Evolutionary conservation across 2,797 vertebrate species (phyloP), one percentile per base, ranked within the genome.

Genomic region (Protosalanx chinensis): DNA sequence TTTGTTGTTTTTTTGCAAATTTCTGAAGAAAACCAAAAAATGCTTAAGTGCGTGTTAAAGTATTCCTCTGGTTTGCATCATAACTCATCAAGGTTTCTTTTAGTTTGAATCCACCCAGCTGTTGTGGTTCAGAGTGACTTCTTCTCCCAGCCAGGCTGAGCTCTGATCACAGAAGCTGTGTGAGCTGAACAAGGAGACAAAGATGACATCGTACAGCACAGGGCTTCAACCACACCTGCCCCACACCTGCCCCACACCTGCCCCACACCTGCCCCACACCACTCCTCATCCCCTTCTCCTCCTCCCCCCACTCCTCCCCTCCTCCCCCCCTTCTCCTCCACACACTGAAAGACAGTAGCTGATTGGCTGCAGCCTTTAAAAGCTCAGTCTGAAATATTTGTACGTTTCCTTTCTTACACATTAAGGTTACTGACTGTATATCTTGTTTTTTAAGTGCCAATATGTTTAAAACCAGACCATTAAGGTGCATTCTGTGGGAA

Each of bases 21-120:
- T 86, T 88, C 91, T 83, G 23, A 27, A 27, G 23, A 27, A 27
- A 27, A 27, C 23, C 1, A 89, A 87, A 90, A 89, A 92, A 92
- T 94, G 92, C 93, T 94, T 41, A 92, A 93, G 84, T 87, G 88
- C 91, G 93, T 91, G 93, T 92, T 95, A 94, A 95, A 92, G 93
- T 89, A 77, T 92, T 90, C 88, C 86, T 92, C 90, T 91, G 90
- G 91, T 91, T 91, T 84, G 86, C 92, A 89, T 92, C 75, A 63
- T 92, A 71, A 90, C 41, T 90, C 93, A 85, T 89, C 88, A 87
- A 89, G 83, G 90, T 75, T 71, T 10, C 73, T 79, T 86, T 66
- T 59, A 7, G 29, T 84, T 90, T 89, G 67, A 63, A 53, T 37
- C 56, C 46, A 62, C 68, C 82, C 82, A 72, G 69, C 12, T 75